Evolutionary conservation across 2,797 vertebrate genomes (phyloP), one percentile per base, ranked within the genome.

Genomic region (Pseudochaenichthys georgianus): DNA sequence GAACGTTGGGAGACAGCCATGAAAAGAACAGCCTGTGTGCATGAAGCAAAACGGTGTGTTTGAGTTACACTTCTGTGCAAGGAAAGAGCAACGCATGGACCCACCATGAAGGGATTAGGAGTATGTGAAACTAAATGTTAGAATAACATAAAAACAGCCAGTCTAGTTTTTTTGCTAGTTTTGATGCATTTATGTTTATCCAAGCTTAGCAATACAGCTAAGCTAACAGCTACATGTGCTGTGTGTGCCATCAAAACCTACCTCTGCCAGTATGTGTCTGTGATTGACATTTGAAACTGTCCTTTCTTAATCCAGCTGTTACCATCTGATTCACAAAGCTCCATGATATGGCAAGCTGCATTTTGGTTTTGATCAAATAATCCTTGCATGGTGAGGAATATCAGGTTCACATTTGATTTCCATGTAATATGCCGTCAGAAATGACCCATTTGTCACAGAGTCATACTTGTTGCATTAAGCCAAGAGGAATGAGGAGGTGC

Each of bases 341-440:
- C 1, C n/a, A 38, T 1, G 15, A 2, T 23, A 21, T 51, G 3
- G 8, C 5, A 1, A 34, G 50, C 58, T 1, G 5, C 5, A 28
- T 48, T 9, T 45, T 2, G 17, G 9, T 1, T 28, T 17, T 11
- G 59, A 53, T 65, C 6, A 63, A 53, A 45, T 51, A 63, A 72
- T 72, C 28, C 38, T 70, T 82, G 75, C 45, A 82, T 47, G 64
- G 61, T 67, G 61, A 80, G 59, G 43, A 63, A 63, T 28, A 50
- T n/a, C 42, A 1, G 4, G 41, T 63, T 13, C 43, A 57, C 13
- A 46, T 50, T 60, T 43, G 0, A 47, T 45, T 9, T 60, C 15
- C 13, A n/a, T 63, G 55, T 68, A 51, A 70, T 46, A 1, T 17
- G 59, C 28, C 70, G 38, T 23, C 15, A 70, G 16, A 59, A 10